A percentile compares a stretch with the other conserved stretches of the same genome.
phyloP scores from a whole-genome alignment of 2,113 vertebrate genomes.

The Hassar affinis region DNA sequence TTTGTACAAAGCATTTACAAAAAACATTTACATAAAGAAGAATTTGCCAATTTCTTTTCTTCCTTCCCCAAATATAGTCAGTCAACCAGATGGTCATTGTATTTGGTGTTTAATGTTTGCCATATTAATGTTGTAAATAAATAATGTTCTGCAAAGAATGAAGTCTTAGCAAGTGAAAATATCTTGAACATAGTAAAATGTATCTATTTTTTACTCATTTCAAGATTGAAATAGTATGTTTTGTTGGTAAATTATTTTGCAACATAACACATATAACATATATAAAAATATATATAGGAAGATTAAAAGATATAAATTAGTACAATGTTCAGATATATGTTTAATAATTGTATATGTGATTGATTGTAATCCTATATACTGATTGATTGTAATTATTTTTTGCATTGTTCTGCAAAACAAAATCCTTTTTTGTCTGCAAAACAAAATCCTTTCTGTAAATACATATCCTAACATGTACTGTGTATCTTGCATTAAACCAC shows the following conservation, averaged over 20 bases:
- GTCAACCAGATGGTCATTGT: neutral
- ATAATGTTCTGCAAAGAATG: neutral
- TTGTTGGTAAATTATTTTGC: neutral
- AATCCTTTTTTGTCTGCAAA: no score
- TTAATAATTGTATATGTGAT: neutral
- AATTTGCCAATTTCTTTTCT: neutral
- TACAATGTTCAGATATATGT: neutral
- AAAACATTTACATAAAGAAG: neutral
- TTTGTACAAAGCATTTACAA: neutral
- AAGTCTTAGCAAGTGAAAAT: neutral
- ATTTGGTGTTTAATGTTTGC: neutral
- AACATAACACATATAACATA: no score
- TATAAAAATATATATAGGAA: neutral
- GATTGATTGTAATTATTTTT: no score
- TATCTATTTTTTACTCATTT: neutral
- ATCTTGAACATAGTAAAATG: neutral
- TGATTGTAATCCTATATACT: no score
- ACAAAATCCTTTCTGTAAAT: no score
- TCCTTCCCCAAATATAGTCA: neutral
- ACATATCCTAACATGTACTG: no score
- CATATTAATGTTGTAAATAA: neutral
- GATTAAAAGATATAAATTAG: neutral
- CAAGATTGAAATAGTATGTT: neutral
- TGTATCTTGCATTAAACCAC: neutral
- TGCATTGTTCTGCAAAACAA: no score